Evolutionary conservation across 2,797 vertebrate genomes (phyloP), one percentile per base, ranked within the genome.

Genomic region (Takifugu ocellatus): DNA sequence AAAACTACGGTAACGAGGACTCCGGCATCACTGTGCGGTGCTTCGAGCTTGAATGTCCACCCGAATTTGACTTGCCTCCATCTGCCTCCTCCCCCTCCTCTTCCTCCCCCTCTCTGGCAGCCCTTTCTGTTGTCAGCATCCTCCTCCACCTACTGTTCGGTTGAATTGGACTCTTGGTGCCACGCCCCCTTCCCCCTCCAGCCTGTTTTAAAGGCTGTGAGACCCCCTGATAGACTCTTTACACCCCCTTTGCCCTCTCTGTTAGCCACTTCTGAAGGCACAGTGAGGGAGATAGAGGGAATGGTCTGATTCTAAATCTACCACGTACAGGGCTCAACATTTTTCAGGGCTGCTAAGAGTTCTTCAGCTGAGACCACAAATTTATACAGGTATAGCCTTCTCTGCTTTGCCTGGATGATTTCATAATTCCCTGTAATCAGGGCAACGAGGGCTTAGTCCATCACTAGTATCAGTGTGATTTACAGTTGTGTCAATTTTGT

Each of bases 1-100:
- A 74, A 49, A 92, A 92, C 84, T 94, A 94, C 3, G 94, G 91
- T 39, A 93, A 92, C 1, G 93, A 94, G 78, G 94, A 94, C 68
- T 91, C 92, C 5, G 90, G 90, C 43, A 81, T 90, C 78, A 88
- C 91, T 16, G 51, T 92, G 63, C 85, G 90, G 56, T 93, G 92
- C 84, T 90, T 92, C 1, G 91, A 93, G 89, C 86, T 92, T 0
- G 92, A 93, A 55, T 93, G 92, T 62, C 89, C 91, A 2, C 86
- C 88, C 25, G 91, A 91, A 54, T 91, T 92, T 0, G 90, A 91
- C 56, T 45, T 85, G 66, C 73, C 89, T 26, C 78, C 89, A 25
- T 84, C 82, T 31, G 84, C 88, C 57, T 89, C 90, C 43, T 81
- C 77, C 17, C 75, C 79, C 49, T 76, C 70, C 17, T 66, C 65